A percentile compares a stretch with the other conserved stretches of the same genome.
phyloP scores from a whole-genome alignment of 2,797 vertebrate species.

The Erethizon dorsatum region DNA sequence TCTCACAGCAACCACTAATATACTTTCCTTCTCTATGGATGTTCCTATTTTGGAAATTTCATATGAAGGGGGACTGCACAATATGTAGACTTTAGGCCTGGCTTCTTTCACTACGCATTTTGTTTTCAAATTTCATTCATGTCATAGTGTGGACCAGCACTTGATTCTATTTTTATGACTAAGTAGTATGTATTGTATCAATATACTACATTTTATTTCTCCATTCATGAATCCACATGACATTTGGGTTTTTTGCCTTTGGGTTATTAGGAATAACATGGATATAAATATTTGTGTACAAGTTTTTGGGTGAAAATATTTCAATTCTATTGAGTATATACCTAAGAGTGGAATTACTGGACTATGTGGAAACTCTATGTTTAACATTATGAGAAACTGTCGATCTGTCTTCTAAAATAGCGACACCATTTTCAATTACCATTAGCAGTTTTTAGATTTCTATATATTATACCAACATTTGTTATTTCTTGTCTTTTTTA shows the following conservation, averaged over 20 bases:
- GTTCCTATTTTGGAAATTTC: not conserved
- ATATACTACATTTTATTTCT: not conserved
- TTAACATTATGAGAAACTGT: not conserved
- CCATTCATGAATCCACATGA: not conserved
- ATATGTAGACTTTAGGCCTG: not conserved
- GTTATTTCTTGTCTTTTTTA: not conserved
- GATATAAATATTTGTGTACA: not conserved
- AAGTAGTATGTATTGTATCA: not conserved
- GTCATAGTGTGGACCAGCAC: not conserved
- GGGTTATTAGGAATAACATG: not conserved
- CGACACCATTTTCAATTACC: not conserved
- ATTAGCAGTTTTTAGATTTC: not conserved
- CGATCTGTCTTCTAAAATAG: not conserved
- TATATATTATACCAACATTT: not conserved
- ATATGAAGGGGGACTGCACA: not conserved
- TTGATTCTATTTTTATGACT: constrained; percentile 1
- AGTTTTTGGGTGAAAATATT: not conserved
- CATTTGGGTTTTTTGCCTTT: not conserved
- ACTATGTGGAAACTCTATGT: not conserved
- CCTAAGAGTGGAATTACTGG: not conserved
- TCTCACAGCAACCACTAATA: not conserved
- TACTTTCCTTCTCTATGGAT: not conserved
- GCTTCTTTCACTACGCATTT: not conserved
- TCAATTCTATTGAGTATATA: not conserved
- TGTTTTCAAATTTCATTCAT: not conserved